Conservation (phyloP, 2,113 vertebrate species). For the Phalacrocorax brasilianus region DNA sequence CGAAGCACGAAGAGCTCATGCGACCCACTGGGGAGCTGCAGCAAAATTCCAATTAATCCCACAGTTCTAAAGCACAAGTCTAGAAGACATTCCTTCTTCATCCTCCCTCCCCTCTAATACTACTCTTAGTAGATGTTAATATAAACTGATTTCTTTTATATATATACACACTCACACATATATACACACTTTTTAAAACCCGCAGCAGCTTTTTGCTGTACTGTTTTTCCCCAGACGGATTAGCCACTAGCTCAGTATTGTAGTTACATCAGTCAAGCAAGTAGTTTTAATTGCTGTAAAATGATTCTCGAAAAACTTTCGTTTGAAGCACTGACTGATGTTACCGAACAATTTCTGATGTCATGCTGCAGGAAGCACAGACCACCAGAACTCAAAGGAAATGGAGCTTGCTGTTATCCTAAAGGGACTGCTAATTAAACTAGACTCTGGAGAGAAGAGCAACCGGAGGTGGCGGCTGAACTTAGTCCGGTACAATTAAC, state of each 20-base stretch:
- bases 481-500: not conserved
- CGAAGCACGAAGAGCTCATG: too few species aligned
- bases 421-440: constrained; percentile 24
- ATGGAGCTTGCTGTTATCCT: not conserved
- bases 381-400: not conserved
- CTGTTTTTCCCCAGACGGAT: not conserved
- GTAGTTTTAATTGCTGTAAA: not conserved
- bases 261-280: not conserved
- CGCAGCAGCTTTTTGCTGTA: not conserved
- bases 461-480: not conserved
- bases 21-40: not conserved
- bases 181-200: not conserved
- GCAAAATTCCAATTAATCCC: not conserved
- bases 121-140: not conserved
- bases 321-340: not conserved
- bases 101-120: not conserved
- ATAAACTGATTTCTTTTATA: not conserved
- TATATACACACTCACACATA: too few species aligned
- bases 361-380: not conserved
- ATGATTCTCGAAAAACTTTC: not conserved
- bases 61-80: not conserved
- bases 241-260: not conserved
- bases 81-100: not conserved
- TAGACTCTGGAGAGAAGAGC: not conserved
- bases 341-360: not conserved